phyloP scores from a whole-genome alignment of 1,140 invertebrate genomes.

The Drosophila asahinai region DNA sequence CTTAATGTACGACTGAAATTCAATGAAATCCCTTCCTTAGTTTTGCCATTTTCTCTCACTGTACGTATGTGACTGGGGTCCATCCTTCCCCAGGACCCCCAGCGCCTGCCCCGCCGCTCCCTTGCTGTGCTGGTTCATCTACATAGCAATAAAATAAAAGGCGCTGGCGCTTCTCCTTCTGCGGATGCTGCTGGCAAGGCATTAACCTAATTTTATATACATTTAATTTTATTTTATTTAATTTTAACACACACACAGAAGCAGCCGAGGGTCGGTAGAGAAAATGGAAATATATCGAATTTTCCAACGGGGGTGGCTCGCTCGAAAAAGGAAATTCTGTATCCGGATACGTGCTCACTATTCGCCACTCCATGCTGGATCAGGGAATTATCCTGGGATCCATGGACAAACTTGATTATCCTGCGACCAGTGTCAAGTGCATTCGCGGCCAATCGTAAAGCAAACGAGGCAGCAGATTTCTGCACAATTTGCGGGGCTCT shows the following conservation, averaged over 20 bases:
- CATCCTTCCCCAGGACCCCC: conserved; percentile 46
- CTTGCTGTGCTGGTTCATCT: conserved; percentile 67
- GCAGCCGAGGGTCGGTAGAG: conserved; percentile 1
- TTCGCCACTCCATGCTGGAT: conserved; percentile 11
- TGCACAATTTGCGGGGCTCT: conserved; percentile 18
- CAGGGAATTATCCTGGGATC: conserved; percentile 6
- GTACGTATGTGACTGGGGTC: conserved; percentile 57
- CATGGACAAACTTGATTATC: conserved; percentile 25
- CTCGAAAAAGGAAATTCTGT: neutral
- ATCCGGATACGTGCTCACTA: conserved; percentile 7
- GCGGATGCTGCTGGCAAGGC: conserved; percentile 36
- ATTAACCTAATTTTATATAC: conserved; percentile 83
- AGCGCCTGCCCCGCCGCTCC: conserved; percentile 9
- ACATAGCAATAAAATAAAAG: conserved; percentile 85
- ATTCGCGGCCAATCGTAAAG: conserved; percentile 36
- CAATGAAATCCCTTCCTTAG: neutral
- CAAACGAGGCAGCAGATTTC: conserved; percentile 23
- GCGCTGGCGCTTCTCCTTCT: conserved; percentile 29
- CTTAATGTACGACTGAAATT: no score
- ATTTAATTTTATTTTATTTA: conserved; percentile 83
- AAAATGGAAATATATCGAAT: conserved; percentile 9
- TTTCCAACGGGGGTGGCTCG: conserved; percentile 6
- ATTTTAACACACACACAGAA: conserved; percentile 75
- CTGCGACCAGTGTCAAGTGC: conserved; percentile 44
- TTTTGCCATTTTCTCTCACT: neutral